Evolutionary conservation across 2,113 vertebrate species (phyloP), one percentile per base, ranked within the genome.

Genomic region (Ceyx margarethae): DNA sequence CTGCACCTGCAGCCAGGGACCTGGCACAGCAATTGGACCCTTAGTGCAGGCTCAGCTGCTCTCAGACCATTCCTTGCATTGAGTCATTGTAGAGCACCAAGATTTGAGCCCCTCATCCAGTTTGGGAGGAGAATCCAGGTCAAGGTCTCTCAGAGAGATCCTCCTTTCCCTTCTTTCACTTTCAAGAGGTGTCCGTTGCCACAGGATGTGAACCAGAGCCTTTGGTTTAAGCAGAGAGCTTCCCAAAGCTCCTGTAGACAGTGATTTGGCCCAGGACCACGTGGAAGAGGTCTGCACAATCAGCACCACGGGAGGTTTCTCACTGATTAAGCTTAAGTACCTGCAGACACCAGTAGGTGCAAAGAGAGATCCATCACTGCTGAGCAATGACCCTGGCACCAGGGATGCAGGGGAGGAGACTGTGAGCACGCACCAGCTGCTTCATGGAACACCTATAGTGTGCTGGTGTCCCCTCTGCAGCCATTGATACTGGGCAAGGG

Each of bases 321-420:
- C 40, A 8, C 58, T 91, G 62, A 72, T 89, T 87, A 85, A 76
- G 54, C 40, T 21, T 51, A 65, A 76, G 84, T 61, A 67, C 31
- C 7, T n/a, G 42, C 62, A 86, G 60, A 42, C 5, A 2, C 0
- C 4, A 81, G 77, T 56, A 90, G 68, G 46, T 86, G 56, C 69
- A 89, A 57, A 88, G 84, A 74, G 83, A 35, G 76, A 85, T 94
- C 65, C 84, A 66, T 83, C 81, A 66, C 51, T 18, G 46, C 69
- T 80, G 73, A 89, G 84, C 84, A 71, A 67, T 42, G 57, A 65
- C 81, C 46, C 48, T 93, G 79, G 48, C 82, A 68, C 31, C 0
- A 0, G 21, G 14, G 28, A 46, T 42, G 57, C 68, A 81, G 57
- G 31, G 2, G 2, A 71, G 19, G 42, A 85, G 11, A 5, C 53